These are phyloP conservation scores for Lycorma delicatula DNA, from an alignment of 1,140 invertebrate species.

Conservation along the genomic window DNA sequence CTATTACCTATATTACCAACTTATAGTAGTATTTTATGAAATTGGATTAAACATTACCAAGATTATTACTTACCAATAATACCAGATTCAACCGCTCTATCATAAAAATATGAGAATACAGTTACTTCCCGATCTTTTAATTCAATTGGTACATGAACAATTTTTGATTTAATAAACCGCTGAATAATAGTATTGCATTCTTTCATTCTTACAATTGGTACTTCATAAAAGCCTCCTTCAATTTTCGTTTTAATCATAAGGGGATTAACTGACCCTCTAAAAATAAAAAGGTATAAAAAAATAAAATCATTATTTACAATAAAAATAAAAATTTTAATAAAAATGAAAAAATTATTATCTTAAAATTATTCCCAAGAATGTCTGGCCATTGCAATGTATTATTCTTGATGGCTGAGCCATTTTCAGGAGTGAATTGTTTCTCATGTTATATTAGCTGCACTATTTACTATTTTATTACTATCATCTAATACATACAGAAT, in stretches of 20 bases:
- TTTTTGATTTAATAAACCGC: constrained; percentile 11
- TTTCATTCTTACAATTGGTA: constrained; percentile 9
- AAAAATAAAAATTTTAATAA: too few relatives aligned
- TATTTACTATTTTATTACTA: too few relatives aligned
- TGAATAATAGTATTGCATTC: constrained; percentile 17
- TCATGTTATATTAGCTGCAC: too few relatives aligned
- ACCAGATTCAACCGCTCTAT: constrained; percentile 74
- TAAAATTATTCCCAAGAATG: too few relatives aligned
- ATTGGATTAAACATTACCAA: not conserved
- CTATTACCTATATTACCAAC: too few relatives aligned
- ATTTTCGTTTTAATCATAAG: constrained; percentile 7
- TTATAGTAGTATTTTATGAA: not conserved
- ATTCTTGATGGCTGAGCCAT: too few relatives aligned
- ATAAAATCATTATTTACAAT: too few relatives aligned
- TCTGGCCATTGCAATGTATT: too few relatives aligned
- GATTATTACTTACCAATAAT: constrained; percentile 49
- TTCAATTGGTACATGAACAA: constrained; percentile 46
- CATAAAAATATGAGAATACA: constrained; percentile 92
- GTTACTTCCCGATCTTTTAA: constrained; percentile 56
- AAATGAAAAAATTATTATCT: too few relatives aligned
- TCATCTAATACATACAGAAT: too few relatives aligned
- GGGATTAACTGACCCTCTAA: constrained; percentile 12
- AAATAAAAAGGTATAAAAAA: too few relatives aligned
- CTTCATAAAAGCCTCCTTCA: constrained; percentile 5
- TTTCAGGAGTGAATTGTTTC: too few relatives aligned